Evolutionary conservation across 2,888 invertebrate genomes (phyloP), one percentile per base, ranked within the genome.

Genomic region (Barypeithes pellucidus): DNA sequence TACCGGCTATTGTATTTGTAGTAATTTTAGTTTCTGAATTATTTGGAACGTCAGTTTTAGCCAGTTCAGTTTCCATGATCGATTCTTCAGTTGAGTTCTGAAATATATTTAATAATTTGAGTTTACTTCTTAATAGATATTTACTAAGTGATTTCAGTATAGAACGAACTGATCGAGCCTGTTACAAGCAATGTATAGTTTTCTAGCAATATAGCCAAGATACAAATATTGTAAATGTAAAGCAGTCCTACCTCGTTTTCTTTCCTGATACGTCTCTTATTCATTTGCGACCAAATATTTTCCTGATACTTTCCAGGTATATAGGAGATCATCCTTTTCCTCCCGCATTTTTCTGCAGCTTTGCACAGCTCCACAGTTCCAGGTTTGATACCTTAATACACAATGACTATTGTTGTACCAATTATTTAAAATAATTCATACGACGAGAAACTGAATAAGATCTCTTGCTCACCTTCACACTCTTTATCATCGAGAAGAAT

Each of bases 301-400:
- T 79, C 69, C 80, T 84, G 79, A 76, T 81, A 77, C 8, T 81
- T 79, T 12, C 80, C 77, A 3, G 84, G 81, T 11, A 84, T 75
- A 36, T 78, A 81, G 12, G 80, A 79, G 5, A 65, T 72, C 16
- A 73, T 67, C 45, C 82, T 77, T 61, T 77, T 77, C 41, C 75
- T 66, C 22, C 80, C 77, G 73, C 86, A 87, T 65, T 82, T 84
- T 50, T 79, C 78, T 20, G 80, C 79, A 0, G 85, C 81, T 65
- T 84, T 81, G 77, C 87, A 87, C 7, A 87, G 77, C 76, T 87
- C 85, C 22, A 81, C 79, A 20, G 79, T 80, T 8, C 81, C 82
- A 0, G 78, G 83, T 78, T 74, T 82, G 65, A 61, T 82, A 79
- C 76, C 75, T 75, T 33, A 9, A 60, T 14, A n/a, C n/a, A n/a